Percentiles rank a stretch among this genome's conserved stretches.
phyloP scores from a whole-genome alignment of 2,113 vertebrate genomes.

The Globicephala melas region DNA sequence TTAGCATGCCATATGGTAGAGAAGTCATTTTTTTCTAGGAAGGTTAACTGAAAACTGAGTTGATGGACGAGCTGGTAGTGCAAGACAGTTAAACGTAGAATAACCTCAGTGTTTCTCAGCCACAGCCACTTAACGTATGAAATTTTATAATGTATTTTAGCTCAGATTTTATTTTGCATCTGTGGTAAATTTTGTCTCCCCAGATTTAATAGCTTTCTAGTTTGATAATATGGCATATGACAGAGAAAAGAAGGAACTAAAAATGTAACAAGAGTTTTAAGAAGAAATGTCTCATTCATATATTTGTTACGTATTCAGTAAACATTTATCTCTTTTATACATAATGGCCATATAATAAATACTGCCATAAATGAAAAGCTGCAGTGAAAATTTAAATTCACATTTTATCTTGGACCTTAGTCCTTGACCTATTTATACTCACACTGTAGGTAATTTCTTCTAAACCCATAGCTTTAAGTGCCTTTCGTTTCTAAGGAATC shows the following conservation, averaged over 20 bases:
- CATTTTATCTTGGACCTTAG: background rate
- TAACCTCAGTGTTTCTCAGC: background rate
- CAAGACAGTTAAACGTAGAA: background rate
- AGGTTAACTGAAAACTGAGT: background rate
- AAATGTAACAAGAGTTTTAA: background rate
- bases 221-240: background rate
- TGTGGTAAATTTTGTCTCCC: conserved; percentile 21
- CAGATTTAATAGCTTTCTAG: background rate
- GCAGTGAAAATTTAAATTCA: conserved; percentile 44
- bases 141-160: background rate
- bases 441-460: background rate
- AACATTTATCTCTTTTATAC: background rate
- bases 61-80: background rate
- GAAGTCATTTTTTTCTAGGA: background rate
- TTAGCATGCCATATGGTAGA: background rate
- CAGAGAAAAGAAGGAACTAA: background rate
- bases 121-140: background rate
- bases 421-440: background rate
- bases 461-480: background rate
- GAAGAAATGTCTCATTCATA: background rate
- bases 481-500: conserved; percentile 4
- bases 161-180: background rate
- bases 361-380: conserved; percentile 18
- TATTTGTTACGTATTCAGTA: background rate
- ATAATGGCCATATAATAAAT: background rate